These are phyloP conservation scores for Numida meleagris DNA, from an alignment of 2,113 vertebrate genomes.

Conservation along the genomic window DNA sequence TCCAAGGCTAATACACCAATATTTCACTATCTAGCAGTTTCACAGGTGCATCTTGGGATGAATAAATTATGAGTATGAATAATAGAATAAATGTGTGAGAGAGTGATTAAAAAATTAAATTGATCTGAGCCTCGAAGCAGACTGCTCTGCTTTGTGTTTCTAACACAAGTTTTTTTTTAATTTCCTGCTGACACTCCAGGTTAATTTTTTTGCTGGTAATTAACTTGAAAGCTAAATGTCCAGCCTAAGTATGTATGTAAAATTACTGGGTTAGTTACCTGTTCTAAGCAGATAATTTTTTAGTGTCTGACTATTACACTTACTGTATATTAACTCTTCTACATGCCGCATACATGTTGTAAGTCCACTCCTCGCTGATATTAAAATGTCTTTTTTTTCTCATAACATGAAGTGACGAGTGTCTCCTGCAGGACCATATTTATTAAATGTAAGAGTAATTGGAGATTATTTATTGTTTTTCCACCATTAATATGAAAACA, in stretches of 20 bases:
- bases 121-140: conserved; percentile 11
- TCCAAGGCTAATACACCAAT: neutral
- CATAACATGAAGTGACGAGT: neutral
- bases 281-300: conserved; percentile 28
- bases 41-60: neutral
- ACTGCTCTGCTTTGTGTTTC: conserved; percentile 19
- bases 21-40: neutral
- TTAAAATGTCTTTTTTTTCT: neutral
- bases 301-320: neutral
- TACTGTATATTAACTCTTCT: neutral
- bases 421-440: neutral
- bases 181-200: conserved; percentile 24
- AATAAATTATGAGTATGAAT: neutral
- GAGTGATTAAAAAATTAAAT: conserved; percentile 53
- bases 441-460: neutral
- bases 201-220: conserved; percentile 50
- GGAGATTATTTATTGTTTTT: neutral
- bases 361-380: neutral
- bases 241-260: conserved; percentile 4
- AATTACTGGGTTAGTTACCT: conserved; percentile 35
- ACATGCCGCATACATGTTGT: neutral
- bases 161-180: neutral
- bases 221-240: conserved; percentile 45
- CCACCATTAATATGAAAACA: neutral
- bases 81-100: conserved; percentile 5